Conservation (phyloP, 2,797 vertebrate species). For the Harpagifer antarcticus region DNA sequence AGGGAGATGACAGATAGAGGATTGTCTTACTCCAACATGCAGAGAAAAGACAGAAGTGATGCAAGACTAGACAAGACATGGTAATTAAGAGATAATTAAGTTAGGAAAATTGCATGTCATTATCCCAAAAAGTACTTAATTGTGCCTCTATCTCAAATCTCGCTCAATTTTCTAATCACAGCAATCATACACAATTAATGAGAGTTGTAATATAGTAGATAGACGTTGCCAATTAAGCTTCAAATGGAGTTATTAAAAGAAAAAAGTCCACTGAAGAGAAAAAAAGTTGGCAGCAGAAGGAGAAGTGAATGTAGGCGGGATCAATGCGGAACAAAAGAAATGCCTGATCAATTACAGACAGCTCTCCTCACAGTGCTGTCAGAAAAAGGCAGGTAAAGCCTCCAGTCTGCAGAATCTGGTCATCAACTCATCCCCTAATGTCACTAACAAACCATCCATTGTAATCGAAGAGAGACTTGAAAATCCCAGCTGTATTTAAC, state of each 20-base stretch:
- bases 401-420: neutral
- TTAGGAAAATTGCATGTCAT: constrained; percentile 3
- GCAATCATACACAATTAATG: neutral
- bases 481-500: neutral
- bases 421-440: neutral
- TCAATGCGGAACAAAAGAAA: constrained; percentile 79
- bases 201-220: neutral
- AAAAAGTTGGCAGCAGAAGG: constrained; percentile 15
- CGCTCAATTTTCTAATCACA: neutral
- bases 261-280: neutral
- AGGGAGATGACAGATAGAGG: constrained; percentile 35
- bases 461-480: neutral
- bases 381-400: constrained; percentile 41
- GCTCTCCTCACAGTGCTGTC: constrained; percentile 49
- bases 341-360: constrained; percentile 61
- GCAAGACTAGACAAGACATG: constrained; percentile 1
- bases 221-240: neutral
- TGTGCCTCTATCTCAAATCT: neutral
- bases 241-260: neutral
- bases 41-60: neutral
- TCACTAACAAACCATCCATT: no score
- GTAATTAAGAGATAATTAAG: neutral
- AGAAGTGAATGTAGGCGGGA: constrained; percentile 66
- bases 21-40: constrained; percentile 24
- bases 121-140: constrained; percentile 1